Percentiles rank a stretch among this genome's conserved stretches.
phyloP scores from a whole-genome alignment of 2,888 invertebrate species.

The Acrobeloides nanus region DNA sequence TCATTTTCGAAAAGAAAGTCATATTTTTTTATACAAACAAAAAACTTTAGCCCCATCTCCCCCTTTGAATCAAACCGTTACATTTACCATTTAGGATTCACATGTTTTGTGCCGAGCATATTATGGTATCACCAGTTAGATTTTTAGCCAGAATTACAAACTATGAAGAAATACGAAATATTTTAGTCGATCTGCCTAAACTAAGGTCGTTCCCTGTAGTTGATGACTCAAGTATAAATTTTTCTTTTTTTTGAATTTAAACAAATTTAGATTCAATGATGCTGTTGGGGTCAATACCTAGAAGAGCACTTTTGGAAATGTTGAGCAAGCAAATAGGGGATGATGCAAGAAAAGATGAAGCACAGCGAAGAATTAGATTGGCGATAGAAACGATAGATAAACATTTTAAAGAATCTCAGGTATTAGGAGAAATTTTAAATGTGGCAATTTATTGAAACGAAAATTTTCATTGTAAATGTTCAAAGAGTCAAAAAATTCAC shows the following conservation, averaged over 20 bases:
- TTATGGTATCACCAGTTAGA: slow-evolving; percentile 69
- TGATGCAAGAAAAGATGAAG: slow-evolving; percentile 36
- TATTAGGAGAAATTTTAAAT: too few species aligned
- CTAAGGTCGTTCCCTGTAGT: slow-evolving; percentile 83
- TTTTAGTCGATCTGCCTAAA: slow-evolving; percentile 69
- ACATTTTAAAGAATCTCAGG: slow-evolving; percentile 42
- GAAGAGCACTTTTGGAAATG: slow-evolving; percentile 36
- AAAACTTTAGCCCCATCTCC: too few species aligned
- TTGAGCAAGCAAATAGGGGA: slow-evolving; percentile 41
- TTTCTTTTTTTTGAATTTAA: background rate
- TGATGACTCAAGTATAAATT: slow-evolving; percentile 60
- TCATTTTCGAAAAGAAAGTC: background rate
- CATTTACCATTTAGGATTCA: slow-evolving; percentile 34
- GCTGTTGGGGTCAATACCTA: slow-evolving; percentile 47
- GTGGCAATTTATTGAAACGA: too few species aligned
- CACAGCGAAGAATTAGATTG: slow-evolving; percentile 36
- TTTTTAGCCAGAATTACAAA: slow-evolving; percentile 67
- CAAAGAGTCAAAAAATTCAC: too few species aligned
- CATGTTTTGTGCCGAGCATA: slow-evolving; percentile 71
- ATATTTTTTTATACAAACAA: slow-evolving; percentile 3
- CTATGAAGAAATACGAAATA: slow-evolving; percentile 76
- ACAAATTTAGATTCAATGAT: slow-evolving; percentile 37
- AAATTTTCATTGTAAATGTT: too few species aligned
- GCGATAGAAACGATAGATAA: slow-evolving; percentile 50
- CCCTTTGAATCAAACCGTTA: too few species aligned